A percentile compares a stretch with the other conserved stretches of the same genome.
Conservation (phyloP, 1,140 invertebrate species). For the Tetramorium simillimum region DNA sequence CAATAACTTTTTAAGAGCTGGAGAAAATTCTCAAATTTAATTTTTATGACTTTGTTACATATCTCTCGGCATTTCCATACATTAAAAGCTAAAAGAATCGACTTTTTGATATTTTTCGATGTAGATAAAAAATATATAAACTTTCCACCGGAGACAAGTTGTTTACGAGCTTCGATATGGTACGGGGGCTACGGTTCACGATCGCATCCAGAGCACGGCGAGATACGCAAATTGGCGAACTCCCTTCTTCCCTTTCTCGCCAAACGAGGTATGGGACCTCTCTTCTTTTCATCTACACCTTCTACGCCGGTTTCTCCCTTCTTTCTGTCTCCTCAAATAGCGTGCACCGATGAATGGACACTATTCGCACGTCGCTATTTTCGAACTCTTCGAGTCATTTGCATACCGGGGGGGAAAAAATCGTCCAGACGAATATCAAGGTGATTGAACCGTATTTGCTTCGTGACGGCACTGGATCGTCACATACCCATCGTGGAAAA, state of each 20-base stretch:
- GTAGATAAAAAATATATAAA: background rate
- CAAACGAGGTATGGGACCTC: background rate
- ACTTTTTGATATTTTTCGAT: background rate
- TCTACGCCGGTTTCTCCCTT: background rate
- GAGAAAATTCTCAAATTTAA: background rate
- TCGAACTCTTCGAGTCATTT: conserved; percentile 24
- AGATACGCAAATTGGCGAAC: conserved; percentile 16
- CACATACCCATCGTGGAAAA: background rate
- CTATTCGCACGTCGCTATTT: conserved; percentile 19
- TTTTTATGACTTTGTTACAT: background rate
- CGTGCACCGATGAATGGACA: conserved; percentile 8
- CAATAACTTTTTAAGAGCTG: background rate
- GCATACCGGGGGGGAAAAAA: conserved; percentile 6
- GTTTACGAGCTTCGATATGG: conserved; percentile 16
- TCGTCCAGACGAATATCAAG: conserved; percentile 32
- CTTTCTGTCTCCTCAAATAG: conserved; percentile 1
- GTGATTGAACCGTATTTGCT: conserved; percentile 5
- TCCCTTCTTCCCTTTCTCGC: background rate
- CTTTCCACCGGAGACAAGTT: conserved; percentile 10
- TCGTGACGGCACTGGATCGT: background rate
- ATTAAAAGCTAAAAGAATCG: background rate
- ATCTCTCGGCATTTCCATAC: background rate
- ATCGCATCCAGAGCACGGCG: background rate
- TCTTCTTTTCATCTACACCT: conserved; percentile 31
- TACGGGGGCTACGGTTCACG: background rate